These are phyloP conservation scores for Epistrophe eligans DNA, from an alignment of 2,888 invertebrate genomes.

Conservation along the genomic window DNA sequence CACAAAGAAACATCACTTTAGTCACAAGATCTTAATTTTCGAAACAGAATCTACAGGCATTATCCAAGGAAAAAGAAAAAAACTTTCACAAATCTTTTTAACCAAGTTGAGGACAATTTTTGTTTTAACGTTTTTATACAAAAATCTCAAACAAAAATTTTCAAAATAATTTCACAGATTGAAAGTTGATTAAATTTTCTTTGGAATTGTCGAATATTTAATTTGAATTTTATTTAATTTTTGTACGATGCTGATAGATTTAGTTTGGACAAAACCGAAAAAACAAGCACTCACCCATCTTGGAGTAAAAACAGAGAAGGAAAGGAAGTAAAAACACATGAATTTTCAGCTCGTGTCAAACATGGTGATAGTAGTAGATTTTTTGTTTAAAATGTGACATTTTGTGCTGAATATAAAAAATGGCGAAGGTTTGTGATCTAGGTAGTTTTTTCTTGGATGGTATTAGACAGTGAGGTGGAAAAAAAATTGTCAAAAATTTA, in stretches of 20 bases:
- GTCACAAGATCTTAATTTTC: not conserved
- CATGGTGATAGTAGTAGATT: constrained; percentile 76
- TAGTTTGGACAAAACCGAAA: constrained; percentile 69
- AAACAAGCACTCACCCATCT: constrained; percentile 87
- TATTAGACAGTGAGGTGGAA: not conserved
- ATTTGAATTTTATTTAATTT: constrained; percentile 13
- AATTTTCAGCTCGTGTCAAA: constrained; percentile 80
- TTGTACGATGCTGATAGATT: constrained; percentile 65
- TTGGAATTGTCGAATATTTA: not conserved
- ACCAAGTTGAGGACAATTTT: constrained; percentile 16
- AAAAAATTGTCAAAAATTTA: too few relatives aligned
- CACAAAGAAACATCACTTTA: constrained; percentile 27
- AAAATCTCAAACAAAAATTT: constrained; percentile 11
- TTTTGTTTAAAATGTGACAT: constrained; percentile 58
- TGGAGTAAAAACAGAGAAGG: constrained; percentile 87
- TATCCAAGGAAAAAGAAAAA: constrained; percentile 4
- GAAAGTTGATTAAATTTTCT: constrained; percentile 4
- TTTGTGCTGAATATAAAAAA: constrained; percentile 53
- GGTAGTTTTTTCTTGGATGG: not conserved
- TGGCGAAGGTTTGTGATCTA: constrained; percentile 22
- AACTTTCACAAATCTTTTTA: constrained; percentile 33
- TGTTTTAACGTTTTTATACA: constrained; percentile 5
- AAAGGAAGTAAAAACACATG: constrained; percentile 82
- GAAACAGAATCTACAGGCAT: constrained; percentile 40
- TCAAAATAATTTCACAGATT: constrained; percentile 46